Evolutionary conservation across 2,797 vertebrate species (phyloP), one percentile per base, ranked within the genome.

Genomic region (Halcyon chelicuti): DNA sequence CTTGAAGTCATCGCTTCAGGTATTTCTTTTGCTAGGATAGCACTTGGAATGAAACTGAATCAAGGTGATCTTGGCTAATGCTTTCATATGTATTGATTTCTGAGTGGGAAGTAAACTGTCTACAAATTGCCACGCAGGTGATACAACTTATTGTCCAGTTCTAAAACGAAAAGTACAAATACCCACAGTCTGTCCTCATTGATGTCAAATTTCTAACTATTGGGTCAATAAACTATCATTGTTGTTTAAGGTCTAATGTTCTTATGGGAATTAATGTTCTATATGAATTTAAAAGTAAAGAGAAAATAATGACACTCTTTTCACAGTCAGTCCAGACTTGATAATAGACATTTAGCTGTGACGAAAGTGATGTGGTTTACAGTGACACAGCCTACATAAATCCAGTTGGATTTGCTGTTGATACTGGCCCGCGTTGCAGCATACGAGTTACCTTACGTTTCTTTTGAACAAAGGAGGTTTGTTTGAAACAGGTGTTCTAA

Each of bases 401-500:
- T 80, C 67, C 62, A 55, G 73, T 88, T 86, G 68, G 80, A 29
- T 78, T 93, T 92, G 76, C 76, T 96, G 58, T 96, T 96, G 93
- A 96, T 60, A 11, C 94, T 97, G 94, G 96, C 93, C 82, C 58
- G 10, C 0, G 0, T 93, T 96, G 72, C 85, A 90, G 58, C 4
- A 3, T 65, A 60, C 0, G 5, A 91, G 79, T 94, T 96, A 90
- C 87, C 80, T 94, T 96, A 66, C 55, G 12, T 92, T 83, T 88
- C 81, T 93, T 86, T 86, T 70, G 79, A 96, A 96, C 94, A 94
- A 95, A 96, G 94, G 44, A 74, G 76, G 73, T 66, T 93, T 96
- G 91, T 96, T 92, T 57, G 63, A 94, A 94, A 72, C 90, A 96
- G 93, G 91, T 96, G 93, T 82, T 94, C 70, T 90, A 81, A 86